Conservation (phyloP, 2,888 invertebrate species). For the Hypolimnas misippus region DNA sequence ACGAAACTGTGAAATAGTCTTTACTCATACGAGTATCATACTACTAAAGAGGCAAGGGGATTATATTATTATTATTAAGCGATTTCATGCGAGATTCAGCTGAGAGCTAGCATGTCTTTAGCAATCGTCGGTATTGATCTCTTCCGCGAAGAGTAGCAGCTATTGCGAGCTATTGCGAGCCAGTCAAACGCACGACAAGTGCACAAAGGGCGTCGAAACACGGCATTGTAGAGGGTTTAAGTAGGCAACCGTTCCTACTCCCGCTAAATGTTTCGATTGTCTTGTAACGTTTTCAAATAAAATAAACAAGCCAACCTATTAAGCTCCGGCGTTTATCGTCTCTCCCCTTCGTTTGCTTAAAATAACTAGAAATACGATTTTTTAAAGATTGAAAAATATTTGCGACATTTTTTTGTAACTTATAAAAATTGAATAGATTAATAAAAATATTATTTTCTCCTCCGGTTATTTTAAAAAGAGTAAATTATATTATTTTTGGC, state of each 20-base stretch:
- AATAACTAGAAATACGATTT: slow-evolving; percentile 3
- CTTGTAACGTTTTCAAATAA: slow-evolving; percentile 12
- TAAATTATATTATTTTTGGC: no score
- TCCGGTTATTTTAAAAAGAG: no score
- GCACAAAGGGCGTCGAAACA: slow-evolving; percentile 66
- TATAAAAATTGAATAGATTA: background rate
- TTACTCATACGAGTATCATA: background rate
- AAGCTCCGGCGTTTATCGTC: slow-evolving; percentile 14
- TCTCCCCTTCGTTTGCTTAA: slow-evolving; percentile 8
- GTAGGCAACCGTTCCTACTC: slow-evolving; percentile 17
- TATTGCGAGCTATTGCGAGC: slow-evolving; percentile 60
- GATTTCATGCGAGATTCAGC: slow-evolving; percentile 71
- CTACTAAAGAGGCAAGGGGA: background rate
- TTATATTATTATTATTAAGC: slow-evolving; percentile 44
- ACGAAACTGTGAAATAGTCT: background rate
- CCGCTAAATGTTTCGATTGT: slow-evolving; percentile 21
- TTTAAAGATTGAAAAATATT: background rate
- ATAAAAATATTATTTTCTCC: no score
- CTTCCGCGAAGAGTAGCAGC: slow-evolving; percentile 67
- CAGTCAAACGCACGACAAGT: slow-evolving; percentile 72
- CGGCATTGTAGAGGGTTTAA: slow-evolving; percentile 58
- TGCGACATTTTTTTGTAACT: background rate
- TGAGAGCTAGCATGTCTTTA: slow-evolving; percentile 59
- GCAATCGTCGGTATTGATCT: slow-evolving; percentile 65
- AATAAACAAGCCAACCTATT: slow-evolving; percentile 18